These are phyloP conservation scores for Anoplophora glabripennis DNA, from an alignment of 1,140 invertebrate genomes.

Conservation along the genomic window DNA sequence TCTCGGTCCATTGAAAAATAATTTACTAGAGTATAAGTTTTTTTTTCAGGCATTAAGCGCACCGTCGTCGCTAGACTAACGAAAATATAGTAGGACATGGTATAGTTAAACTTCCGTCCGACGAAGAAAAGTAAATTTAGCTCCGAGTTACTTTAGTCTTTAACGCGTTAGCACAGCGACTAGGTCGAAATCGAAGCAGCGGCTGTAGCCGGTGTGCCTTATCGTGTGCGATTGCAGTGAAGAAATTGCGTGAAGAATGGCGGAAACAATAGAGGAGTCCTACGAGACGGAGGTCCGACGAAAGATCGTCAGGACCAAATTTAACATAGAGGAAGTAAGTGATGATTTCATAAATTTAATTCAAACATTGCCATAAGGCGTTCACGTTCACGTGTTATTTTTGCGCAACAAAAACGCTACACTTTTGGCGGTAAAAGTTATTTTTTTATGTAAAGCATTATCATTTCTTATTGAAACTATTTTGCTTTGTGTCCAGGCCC, in stretches of 20 bases:
- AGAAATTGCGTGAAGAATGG: slow-evolving; percentile 26
- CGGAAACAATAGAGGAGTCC: slow-evolving; percentile 48
- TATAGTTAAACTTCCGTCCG: slow-evolving; percentile 29
- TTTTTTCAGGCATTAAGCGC: too few relatives aligned
- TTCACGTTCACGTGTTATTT: too few relatives aligned
- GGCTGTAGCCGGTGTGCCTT: slow-evolving; percentile 15
- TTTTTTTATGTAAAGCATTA: too few relatives aligned
- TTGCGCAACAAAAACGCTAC: too few relatives aligned
- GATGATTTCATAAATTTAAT: background rate
- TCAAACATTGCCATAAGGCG: too few relatives aligned
- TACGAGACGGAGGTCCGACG: slow-evolving; percentile 56
- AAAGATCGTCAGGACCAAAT: slow-evolving; percentile 55
- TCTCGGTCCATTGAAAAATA: too few relatives aligned
- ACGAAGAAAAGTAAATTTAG: slow-evolving; percentile 40
- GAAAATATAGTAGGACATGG: slow-evolving; percentile 27
- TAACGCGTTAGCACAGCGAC: slow-evolving; percentile 31
- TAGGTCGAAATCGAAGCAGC: slow-evolving; percentile 20
- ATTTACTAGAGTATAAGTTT: too few relatives aligned
- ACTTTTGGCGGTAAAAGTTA: too few relatives aligned
- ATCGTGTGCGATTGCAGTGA: slow-evolving; percentile 23
- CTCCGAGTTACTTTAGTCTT: slow-evolving; percentile 31
- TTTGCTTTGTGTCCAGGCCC: too few relatives aligned
- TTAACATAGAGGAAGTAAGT: slow-evolving; percentile 56
- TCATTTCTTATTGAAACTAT: too few relatives aligned
- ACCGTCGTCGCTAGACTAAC: slow-evolving; percentile 16